Percentiles rank a stretch among this genome's conserved stretches.
phyloP scores from a whole-genome alignment of 2,888 invertebrate species.

The Tetragonisca angustula region DNA sequence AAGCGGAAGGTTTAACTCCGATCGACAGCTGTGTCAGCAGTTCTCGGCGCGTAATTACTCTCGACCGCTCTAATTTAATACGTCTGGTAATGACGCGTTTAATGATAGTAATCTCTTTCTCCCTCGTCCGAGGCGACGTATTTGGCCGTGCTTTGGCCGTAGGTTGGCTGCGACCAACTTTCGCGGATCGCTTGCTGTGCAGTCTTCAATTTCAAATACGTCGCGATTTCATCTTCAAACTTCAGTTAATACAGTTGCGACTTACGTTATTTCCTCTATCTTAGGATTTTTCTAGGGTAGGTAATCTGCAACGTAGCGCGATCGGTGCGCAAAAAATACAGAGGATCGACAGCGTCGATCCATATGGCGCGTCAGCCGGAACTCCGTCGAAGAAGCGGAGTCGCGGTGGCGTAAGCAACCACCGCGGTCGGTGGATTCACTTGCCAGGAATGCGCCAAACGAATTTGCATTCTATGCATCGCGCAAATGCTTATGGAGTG shows the following conservation, averaged over 20 bases:
- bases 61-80: conserved; percentile 57
- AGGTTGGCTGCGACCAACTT: conserved; percentile 13
- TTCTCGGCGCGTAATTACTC: conserved; percentile 47
- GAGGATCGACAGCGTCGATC: background rate
- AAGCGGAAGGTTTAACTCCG: conserved; percentile 36
- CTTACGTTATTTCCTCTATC: background rate
- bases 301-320: too few relatives aligned
- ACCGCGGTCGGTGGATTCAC: conserved; percentile 65
- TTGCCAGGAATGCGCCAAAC: conserved; percentile 71
- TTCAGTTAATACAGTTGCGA: background rate
- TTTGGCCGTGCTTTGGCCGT: conserved; percentile 46
- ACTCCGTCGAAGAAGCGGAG: conserved; percentile 22
- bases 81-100: conserved; percentile 57
- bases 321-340: background rate
- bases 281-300: background rate
- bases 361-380: conserved; percentile 37
- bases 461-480: conserved; percentile 80
- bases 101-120: conserved; percentile 56
- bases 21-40: conserved; percentile 56
- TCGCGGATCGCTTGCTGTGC: conserved; percentile 16
- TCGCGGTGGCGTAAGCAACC: conserved; percentile 25
- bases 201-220: conserved; percentile 38
- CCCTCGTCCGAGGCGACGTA: conserved; percentile 30
- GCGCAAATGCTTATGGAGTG: conserved; percentile 67
- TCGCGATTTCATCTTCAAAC: background rate